Conservation (phyloP, 2,888 invertebrate genomes). For the Anarsia innoxiella region DNA sequence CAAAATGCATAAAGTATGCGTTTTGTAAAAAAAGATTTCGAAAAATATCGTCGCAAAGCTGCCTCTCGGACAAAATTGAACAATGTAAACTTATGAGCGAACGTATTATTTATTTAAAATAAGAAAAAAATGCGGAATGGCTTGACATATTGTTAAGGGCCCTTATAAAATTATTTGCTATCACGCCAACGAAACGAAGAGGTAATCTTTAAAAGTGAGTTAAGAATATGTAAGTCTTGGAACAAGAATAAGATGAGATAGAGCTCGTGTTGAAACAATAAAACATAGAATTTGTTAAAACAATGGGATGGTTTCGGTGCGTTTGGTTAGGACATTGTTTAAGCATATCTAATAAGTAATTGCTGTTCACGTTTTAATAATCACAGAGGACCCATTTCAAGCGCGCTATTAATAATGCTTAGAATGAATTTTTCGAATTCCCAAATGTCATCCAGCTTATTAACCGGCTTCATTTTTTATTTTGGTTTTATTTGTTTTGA, state of each 20-base stretch:
- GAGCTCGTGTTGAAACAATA: neutral
- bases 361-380: slow-evolving; percentile 62
- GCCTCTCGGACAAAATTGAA: slow-evolving; percentile 55
- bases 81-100: slow-evolving; percentile 70
- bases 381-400: slow-evolving; percentile 52
- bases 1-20: slow-evolving; percentile 68
- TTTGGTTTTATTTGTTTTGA: slow-evolving; percentile 68
- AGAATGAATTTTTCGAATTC: slow-evolving; percentile 71
- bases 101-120: slow-evolving; percentile 69
- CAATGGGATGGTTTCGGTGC: neutral
- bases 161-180: slow-evolving; percentile 73
- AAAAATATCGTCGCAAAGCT: slow-evolving; percentile 60
- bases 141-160: slow-evolving; percentile 71
- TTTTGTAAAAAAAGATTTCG: slow-evolving; percentile 54
- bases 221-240: slow-evolving; percentile 35
- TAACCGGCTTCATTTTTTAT: slow-evolving; percentile 72
- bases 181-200: slow-evolving; percentile 63
- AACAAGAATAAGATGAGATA: slow-evolving; percentile 1
- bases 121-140: slow-evolving; percentile 53
- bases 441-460: slow-evolving; percentile 75
- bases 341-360: slow-evolving; percentile 35
- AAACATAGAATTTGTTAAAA: neutral
- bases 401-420: slow-evolving; percentile 68
- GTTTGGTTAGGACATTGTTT: neutral
- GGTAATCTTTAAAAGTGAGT: slow-evolving; percentile 48